A percentile compares a stretch with the other conserved stretches of the same genome.
Evolutionary conservation across 1,140 invertebrate genomes (phyloP).

Genomic region (Drepana arcuata): DNA sequence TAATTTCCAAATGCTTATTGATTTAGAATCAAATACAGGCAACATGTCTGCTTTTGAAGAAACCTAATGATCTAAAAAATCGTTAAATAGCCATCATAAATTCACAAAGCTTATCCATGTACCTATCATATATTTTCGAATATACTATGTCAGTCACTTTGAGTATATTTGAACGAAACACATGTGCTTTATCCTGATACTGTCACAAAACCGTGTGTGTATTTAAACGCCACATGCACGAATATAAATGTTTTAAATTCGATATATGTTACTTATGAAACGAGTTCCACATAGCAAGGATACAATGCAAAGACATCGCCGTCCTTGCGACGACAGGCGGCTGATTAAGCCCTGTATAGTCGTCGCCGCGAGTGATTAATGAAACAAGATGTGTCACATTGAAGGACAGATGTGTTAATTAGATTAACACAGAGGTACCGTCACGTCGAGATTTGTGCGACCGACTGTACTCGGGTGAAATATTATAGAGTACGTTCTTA

Average conservation of each 20-base stretch:
- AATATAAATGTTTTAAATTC: background rate
- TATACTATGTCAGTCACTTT: too few relatives aligned
- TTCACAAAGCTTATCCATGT: too few relatives aligned
- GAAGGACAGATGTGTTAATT: conserved; percentile 24
- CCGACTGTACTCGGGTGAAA: conserved; percentile 10
- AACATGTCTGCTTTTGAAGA: too few relatives aligned
- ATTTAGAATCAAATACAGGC: too few relatives aligned
- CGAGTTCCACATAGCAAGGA: too few relatives aligned
- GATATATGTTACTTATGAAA: conserved; percentile 6
- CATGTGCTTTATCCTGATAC: background rate
- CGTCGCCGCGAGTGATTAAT: conserved; percentile 18
- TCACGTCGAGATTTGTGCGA: conserved; percentile 11
- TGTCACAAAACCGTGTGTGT: background rate
- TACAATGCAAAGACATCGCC: too few relatives aligned
- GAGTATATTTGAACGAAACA: conserved; percentile 1
- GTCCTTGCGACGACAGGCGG: conserved; percentile 12
- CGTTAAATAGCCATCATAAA: too few relatives aligned
- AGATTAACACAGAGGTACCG: conserved; percentile 18
- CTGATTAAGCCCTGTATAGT: conserved; percentile 22
- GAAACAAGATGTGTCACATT: conserved; percentile 10
- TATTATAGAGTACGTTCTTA: too few relatives aligned
- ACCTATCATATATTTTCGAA: too few relatives aligned
- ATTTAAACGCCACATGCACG: too few relatives aligned
- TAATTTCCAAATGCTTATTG: too few relatives aligned
- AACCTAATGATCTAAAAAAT: too few relatives aligned